Base-by-base conservation (phyloP, 2,888 invertebrate genomes). In the Habroteleia sp. region DNA sequence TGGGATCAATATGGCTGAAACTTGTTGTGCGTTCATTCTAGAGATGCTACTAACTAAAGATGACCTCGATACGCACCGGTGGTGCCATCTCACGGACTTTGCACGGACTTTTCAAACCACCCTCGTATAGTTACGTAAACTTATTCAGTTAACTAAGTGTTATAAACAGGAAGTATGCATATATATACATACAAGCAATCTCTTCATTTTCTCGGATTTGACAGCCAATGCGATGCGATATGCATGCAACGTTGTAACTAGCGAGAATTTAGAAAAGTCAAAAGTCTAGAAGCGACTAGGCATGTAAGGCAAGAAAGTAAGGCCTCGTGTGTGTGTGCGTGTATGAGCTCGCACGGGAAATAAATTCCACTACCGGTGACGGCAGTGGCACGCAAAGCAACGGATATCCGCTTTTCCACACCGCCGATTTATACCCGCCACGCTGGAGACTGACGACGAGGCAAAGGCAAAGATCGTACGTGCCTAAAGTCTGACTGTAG, bases 381-480 rank as follows among this genome's bases (percentile, higher is more conserved):
- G 50, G 72, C 76, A 77, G 79, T 62, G 56, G 74, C 63, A 72
- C 69, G 80, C 80, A 76, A 78, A 78, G 78, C 77, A 79, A 80
- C 82, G 83, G 83, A 81, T 80, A 82, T 84, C 84, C 83, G 83
- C 80, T 83, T 84, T 82, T 85, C 81, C 83, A 75, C 81, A 39
- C 74, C 68, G 76, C 76, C 81, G 79, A 82, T 82, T 83, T 82
- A 83, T 82, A 81, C 77, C 73, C 76, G 72, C 76, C 76, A 48
- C 63, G 60, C 74, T 66, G 73, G 76, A 76, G 78, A 73, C 66
- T 52, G 62, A 62, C 60, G 31, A 60, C 48, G 54, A 33, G 33
- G 58, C 72, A 65, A 58, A 63, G 63, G 46, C 58, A 46, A 65
- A 76, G 76, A 71, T 71, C 74, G 63, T 69, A 71, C 74, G 74